These are phyloP conservation scores for Conistra vaccinii DNA, from an alignment of 2,888 invertebrate species.

Conservation along the genomic window DNA sequence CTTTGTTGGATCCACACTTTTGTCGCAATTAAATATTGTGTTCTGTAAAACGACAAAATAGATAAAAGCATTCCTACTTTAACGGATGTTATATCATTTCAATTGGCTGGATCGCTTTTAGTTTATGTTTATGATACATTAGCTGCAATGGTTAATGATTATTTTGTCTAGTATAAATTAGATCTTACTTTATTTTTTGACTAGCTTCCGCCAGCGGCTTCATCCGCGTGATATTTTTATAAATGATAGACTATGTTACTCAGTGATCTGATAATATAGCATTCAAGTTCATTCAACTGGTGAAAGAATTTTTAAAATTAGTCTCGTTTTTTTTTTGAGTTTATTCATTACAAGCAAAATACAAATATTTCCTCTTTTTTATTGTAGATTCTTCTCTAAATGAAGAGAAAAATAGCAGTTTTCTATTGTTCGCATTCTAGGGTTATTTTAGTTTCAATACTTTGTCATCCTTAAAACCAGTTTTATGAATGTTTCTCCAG, in stretches of 20 bases:
- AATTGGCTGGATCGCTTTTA: conserved; percentile 33
- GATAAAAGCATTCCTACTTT: conserved; percentile 29
- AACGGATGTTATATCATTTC: conserved; percentile 36
- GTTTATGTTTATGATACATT: conserved; percentile 40
- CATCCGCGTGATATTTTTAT: too few species aligned
- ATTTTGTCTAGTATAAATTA: conserved; percentile 23
- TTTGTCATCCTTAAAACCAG: background rate
- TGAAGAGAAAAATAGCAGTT: background rate
- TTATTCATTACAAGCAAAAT: too few species aligned
- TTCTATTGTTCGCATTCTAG: background rate
- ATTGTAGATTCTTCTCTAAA: too few species aligned
- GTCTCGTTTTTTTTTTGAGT: too few species aligned
- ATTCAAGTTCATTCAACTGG: too few species aligned
- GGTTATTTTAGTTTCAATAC: background rate
- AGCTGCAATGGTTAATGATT: conserved; percentile 28
- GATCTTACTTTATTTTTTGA: background rate
- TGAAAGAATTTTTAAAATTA: too few species aligned
- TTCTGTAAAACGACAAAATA: conserved; percentile 14
- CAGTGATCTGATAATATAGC: too few species aligned
- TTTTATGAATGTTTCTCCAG: background rate
- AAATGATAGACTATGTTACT: too few species aligned
- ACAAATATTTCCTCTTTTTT: too few species aligned
- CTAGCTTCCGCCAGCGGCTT: too few species aligned
- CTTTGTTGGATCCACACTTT: background rate
- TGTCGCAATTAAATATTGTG: background rate